Percentiles rank a stretch among this genome's conserved stretches.
Conservation (phyloP, 2,113 vertebrate genomes). For the Otus sunia region DNA sequence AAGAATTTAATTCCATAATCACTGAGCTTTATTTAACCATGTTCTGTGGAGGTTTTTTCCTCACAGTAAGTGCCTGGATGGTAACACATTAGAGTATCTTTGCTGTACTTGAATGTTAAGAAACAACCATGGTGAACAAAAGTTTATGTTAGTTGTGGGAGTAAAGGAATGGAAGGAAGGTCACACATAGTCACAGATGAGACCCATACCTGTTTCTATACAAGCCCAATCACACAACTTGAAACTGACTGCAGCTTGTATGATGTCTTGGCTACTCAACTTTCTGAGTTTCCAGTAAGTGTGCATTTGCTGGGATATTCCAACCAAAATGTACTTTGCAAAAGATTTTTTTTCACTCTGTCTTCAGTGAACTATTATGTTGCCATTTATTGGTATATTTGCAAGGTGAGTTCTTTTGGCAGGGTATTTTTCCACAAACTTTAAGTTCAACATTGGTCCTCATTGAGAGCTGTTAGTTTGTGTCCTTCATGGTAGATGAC, state of each 20-base stretch:
- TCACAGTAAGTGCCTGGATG: background rate
- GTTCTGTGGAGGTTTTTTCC: too few species aligned
- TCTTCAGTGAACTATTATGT: background rate
- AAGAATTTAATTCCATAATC: background rate
- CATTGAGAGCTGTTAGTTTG: background rate
- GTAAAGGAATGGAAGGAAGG: background rate
- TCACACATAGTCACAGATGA: background rate
- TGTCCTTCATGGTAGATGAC: background rate
- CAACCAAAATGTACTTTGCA: background rate
- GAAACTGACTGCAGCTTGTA: background rate
- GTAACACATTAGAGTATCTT: background rate
- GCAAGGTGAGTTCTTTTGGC: background rate
- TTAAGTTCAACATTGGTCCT: background rate
- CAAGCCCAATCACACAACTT: background rate
- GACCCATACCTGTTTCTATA: background rate
- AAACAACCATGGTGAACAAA: background rate
- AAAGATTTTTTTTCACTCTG: background rate
- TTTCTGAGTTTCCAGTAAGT: background rate
- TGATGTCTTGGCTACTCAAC: background rate
- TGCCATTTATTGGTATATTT: background rate
- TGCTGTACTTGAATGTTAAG: background rate
- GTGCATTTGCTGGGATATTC: background rate
- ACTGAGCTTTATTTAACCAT: background rate
- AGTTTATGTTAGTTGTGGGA: background rate
- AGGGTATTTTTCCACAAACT: background rate